Conservation (phyloP, 1,140 invertebrate genomes). For the Zaprionus ghesquierei region DNA sequence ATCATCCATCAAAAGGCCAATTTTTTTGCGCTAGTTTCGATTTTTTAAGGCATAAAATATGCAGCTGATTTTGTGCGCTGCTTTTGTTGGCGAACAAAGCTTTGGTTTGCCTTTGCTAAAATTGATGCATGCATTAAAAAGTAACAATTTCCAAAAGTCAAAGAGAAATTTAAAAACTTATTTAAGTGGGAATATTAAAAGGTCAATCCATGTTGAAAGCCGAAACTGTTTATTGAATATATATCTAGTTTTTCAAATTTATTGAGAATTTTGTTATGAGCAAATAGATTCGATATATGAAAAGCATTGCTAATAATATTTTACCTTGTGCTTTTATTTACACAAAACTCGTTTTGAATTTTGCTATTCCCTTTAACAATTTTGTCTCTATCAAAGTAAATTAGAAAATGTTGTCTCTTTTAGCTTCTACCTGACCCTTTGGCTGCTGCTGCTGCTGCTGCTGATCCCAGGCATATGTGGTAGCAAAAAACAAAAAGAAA, state of each 20-base stretch:
- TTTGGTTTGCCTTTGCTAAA: not conserved
- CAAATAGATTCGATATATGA: no score
- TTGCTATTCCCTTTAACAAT: not conserved
- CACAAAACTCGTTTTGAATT: not conserved
- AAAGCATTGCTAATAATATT: not conserved
- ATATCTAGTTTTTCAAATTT: no score
- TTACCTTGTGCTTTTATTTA: not conserved
- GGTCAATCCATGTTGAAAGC: no score
- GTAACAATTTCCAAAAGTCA: not conserved
- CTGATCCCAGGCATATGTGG: not conserved
- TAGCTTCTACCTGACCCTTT: not conserved
- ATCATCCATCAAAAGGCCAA: slow-evolving; percentile 21
- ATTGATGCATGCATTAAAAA: not conserved
- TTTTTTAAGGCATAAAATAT: slow-evolving; percentile 27
- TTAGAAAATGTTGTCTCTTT: not conserved
- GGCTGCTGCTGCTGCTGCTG: no score
- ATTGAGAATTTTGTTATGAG: no score
- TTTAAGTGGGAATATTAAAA: no score
- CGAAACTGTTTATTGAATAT: no score
- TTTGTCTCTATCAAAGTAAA: not conserved
- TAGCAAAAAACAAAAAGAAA: not conserved
- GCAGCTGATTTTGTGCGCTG: slow-evolving; percentile 11
- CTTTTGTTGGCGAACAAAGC: slow-evolving; percentile 14
- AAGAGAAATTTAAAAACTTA: not conserved
- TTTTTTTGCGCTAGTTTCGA: slow-evolving; percentile 2